phyloP scores from a whole-genome alignment of 2,797 vertebrate genomes.

The Yasuhikotakia modesta region DNA sequence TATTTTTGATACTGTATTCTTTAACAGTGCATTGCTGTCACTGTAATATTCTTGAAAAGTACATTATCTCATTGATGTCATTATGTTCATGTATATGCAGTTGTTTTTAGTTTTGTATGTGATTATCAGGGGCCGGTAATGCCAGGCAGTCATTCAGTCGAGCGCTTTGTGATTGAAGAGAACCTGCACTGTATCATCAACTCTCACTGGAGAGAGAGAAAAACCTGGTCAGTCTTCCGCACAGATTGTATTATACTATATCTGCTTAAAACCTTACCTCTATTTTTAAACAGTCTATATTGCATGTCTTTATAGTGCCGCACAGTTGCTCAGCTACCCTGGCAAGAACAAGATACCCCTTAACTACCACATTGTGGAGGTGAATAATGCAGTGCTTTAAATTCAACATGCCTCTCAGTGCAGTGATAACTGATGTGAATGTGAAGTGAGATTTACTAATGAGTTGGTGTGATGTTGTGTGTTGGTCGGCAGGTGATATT shows the following conservation, averaged over 20 bases:
- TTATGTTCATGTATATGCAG: no score
- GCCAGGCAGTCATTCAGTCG: constrained; percentile 97
- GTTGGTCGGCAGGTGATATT: constrained; percentile 87
- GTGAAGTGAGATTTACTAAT: background rate
- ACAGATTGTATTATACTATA: no score
- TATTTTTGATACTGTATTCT: no score
- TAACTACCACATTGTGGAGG: constrained; percentile 99
- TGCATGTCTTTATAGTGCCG: constrained; percentile 74
- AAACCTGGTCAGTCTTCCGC: constrained; percentile 85
- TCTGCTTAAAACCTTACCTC: background rate
- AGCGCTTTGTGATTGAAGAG: constrained; percentile 97
- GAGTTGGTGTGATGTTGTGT: background rate
- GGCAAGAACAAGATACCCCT: constrained; percentile 98
- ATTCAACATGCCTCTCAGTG: background rate
- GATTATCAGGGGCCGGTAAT: constrained; percentile 90
- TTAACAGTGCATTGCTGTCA: no score
- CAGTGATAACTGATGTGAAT: background rate
- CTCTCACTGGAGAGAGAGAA: constrained; percentile 96
- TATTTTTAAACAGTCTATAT: background rate
- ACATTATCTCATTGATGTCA: no score
- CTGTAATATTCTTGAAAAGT: no score
- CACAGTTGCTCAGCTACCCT: constrained; percentile 93
- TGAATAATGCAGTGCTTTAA: constrained; percentile 60
- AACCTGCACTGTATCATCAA: constrained; percentile 96
- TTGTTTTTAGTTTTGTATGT: background rate